A percentile compares a stretch with the other conserved stretches of the same genome.
Conservation (phyloP, 1,140 invertebrate genomes). For the Drosophila pachea region DNA sequence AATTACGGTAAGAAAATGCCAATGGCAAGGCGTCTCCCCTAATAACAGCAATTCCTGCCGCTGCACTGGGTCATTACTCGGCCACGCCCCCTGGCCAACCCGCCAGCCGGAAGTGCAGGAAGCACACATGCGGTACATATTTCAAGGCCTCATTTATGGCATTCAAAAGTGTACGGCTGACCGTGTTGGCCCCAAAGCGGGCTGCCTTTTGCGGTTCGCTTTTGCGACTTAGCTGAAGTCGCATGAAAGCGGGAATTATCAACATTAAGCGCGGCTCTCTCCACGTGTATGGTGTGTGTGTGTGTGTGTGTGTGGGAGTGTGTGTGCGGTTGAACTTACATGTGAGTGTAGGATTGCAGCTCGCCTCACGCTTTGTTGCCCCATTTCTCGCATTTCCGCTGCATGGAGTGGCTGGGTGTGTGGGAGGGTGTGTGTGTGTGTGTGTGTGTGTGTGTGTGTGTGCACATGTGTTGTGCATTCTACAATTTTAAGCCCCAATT, state of each 20-base stretch:
- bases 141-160: background rate
- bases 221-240: background rate
- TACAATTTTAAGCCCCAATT: constrained; percentile 69
- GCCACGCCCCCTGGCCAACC: background rate
- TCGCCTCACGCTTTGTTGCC: constrained; percentile 48
- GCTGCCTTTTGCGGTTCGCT: background rate
- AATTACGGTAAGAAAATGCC: constrained; percentile 71
- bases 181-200: background rate
- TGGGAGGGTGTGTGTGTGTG: background rate
- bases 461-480: constrained; percentile 31
- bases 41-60: constrained; percentile 61
- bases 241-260: constrained; percentile 8
- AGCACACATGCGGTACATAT: constrained; percentile 26
- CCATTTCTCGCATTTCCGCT: constrained; percentile 66
- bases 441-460: constrained; percentile 9
- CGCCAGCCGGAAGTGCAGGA: constrained; percentile 19
- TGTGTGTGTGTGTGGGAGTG: constrained; percentile 13
- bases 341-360: background rate
- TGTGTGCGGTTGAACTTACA: constrained; percentile 1
- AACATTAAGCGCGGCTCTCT: background rate
- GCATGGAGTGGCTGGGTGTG: no score
- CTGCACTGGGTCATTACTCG: constrained; percentile 61
- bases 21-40: constrained; percentile 32
- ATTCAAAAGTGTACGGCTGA: background rate
- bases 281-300: no score